phyloP scores from a whole-genome alignment of 2,113 vertebrate genomes.

The Redunca redunca region DNA sequence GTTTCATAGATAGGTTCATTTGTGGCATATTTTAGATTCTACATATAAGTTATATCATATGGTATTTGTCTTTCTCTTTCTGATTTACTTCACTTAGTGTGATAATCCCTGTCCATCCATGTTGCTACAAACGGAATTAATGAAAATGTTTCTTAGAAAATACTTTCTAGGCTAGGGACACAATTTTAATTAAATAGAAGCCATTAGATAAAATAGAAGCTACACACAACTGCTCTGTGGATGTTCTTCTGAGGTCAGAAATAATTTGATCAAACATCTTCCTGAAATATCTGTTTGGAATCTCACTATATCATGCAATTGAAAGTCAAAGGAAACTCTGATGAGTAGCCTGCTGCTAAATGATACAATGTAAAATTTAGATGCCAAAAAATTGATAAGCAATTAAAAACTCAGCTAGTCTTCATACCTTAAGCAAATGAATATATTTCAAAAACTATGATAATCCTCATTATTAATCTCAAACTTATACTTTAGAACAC shows the following conservation, averaged over 20 bases:
- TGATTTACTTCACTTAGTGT: neutral
- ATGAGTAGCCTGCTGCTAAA: slow-evolving; percentile 60
- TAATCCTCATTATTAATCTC: neutral
- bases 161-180: slow-evolving; percentile 55
- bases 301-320: slow-evolving; percentile 42
- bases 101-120: neutral
- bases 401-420: slow-evolving; percentile 21
- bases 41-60: neutral
- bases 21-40: neutral
- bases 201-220: slow-evolving; percentile 45
- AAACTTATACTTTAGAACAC: neutral
- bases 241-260: slow-evolving; percentile 46
- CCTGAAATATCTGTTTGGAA: slow-evolving; percentile 54
- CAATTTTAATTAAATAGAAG: slow-evolving; percentile 66
- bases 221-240: slow-evolving; percentile 39
- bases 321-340: slow-evolving; percentile 60
- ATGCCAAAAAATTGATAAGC: slow-evolving; percentile 49
- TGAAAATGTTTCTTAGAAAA: slow-evolving; percentile 51
- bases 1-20: neutral
- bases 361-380: slow-evolving; percentile 48
- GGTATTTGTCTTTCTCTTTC: neutral
- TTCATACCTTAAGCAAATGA: slow-evolving; percentile 21
- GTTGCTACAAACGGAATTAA: neutral
- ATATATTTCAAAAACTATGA: neutral
- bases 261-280: slow-evolving; percentile 61